phyloP scores from a whole-genome alignment of 2,113 vertebrate genomes.

The Actinemys pallida region DNA sequence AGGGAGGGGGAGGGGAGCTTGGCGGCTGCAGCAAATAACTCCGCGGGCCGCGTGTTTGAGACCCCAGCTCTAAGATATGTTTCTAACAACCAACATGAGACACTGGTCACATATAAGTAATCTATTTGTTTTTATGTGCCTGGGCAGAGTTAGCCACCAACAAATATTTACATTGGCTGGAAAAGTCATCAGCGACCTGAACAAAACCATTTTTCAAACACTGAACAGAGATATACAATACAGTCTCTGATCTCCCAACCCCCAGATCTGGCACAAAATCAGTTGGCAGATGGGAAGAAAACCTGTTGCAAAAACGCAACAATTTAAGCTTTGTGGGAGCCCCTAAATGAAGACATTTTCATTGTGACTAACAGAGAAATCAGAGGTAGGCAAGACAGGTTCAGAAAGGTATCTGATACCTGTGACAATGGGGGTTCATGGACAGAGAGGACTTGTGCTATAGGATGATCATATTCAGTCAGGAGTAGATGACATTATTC shows the following conservation, averaged over 20 bases:
- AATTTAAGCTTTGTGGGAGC: not conserved
- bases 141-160: not conserved
- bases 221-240: not conserved
- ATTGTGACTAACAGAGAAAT: not conserved
- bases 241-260: not conserved
- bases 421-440: not conserved
- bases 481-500: not conserved
- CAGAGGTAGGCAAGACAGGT: not conserved
- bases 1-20: too few relatives aligned
- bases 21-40: too few relatives aligned
- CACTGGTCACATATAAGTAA: not conserved
- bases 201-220: conserved; percentile 1
- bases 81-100: not conserved
- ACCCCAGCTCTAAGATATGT: not conserved
- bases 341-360: not conserved
- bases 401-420: not conserved
- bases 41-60: too few relatives aligned
- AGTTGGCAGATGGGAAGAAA: not conserved
- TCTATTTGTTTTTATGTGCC: not conserved
- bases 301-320: not conserved
- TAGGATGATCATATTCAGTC: not conserved
- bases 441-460: not conserved
- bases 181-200: conserved; percentile 28
- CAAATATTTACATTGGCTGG: conserved; percentile 19
- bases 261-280: not conserved